These are phyloP conservation scores for Eristalis intricaria DNA, from an alignment of 2,888 invertebrate genomes.

Conservation along the genomic window DNA sequence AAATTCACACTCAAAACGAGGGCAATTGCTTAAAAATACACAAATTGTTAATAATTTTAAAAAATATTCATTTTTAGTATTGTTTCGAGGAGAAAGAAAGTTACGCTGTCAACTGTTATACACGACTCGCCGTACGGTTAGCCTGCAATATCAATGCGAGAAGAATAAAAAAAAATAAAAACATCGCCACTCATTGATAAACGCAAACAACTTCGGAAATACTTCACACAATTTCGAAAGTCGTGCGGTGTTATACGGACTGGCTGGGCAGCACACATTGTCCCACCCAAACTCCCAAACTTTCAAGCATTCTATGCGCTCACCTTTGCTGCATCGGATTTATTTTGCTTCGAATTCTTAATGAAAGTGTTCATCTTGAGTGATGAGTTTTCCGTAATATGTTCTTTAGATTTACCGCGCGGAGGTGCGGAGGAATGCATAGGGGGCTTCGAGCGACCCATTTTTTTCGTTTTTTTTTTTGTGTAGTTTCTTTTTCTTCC, in stretches of 20 bases:
- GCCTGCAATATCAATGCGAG: not conserved
- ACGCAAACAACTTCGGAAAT: not conserved
- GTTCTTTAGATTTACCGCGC: not conserved
- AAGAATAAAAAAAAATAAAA: slow-evolving; percentile 13
- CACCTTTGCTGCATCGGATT: slow-evolving; percentile 39
- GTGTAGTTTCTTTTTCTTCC: slow-evolving; percentile 7
- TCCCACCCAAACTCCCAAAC: not conserved
- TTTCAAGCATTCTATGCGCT: slow-evolving; percentile 16
- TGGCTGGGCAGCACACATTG: not conserved
- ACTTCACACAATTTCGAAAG: slow-evolving; percentile 5
- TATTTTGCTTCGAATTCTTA: not conserved
- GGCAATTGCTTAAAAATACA: slow-evolving; percentile 38
- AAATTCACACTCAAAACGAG: slow-evolving; percentile 53
- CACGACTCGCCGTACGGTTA: slow-evolving; percentile 37
- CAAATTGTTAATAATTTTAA: not conserved
- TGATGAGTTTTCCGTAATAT: slow-evolving; percentile 34
- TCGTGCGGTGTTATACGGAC: slow-evolving; percentile 8
- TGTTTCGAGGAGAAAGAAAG: slow-evolving; percentile 54
- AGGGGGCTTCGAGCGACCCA: slow-evolving; percentile 56
- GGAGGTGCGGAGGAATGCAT: slow-evolving; percentile 4
- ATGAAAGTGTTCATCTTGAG: slow-evolving; percentile 29
- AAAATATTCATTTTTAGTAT: slow-evolving; percentile 14
- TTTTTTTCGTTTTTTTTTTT: slow-evolving; percentile 35
- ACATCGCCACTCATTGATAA: not conserved
- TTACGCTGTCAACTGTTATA: slow-evolving; percentile 66